Conservation (phyloP, 2,888 invertebrate species). For the Quadriops clusia region DNA sequence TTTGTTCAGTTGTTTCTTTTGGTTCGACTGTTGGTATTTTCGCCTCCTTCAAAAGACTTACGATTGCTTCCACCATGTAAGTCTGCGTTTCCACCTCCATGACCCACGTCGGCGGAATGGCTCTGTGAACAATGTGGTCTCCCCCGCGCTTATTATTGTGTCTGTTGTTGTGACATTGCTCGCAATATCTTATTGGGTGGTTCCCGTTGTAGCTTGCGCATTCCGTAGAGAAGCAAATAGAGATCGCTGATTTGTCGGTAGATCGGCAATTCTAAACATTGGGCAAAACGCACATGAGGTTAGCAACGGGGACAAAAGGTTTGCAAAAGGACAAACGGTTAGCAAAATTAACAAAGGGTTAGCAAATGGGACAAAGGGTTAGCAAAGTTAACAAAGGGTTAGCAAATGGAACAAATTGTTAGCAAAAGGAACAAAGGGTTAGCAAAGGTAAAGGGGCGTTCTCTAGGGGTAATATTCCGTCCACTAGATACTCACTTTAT, state of each 20-base stretch:
- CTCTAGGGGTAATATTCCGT: too few relatives aligned
- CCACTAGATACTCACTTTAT: too few relatives aligned
- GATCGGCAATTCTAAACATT: constrained; percentile 81
- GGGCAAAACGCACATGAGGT: too few relatives aligned
- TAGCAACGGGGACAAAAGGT: too few relatives aligned
- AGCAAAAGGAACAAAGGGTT: too few relatives aligned
- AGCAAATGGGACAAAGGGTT: too few relatives aligned
- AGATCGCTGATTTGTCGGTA: constrained; percentile 80
- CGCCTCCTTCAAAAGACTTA: constrained; percentile 86
- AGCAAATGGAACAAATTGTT: too few relatives aligned
- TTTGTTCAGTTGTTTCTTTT: constrained; percentile 32
- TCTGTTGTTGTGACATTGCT: constrained; percentile 78
- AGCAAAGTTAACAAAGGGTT: too few relatives aligned
- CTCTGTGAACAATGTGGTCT: constrained; percentile 83
- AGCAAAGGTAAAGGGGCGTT: too few relatives aligned
- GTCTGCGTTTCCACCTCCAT: constrained; percentile 86
- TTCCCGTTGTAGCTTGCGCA: constrained; percentile 95
- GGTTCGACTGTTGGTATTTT: constrained; percentile 63
- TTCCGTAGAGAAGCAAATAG: constrained; percentile 93
- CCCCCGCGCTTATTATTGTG: constrained; percentile 79
- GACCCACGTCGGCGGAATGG: constrained; percentile 76
- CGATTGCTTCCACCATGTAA: constrained; percentile 88
- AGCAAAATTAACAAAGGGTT: too few relatives aligned
- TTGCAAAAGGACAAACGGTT: too few relatives aligned
- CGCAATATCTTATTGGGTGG: constrained; percentile 88